Evolutionary conservation across 2,888 invertebrate genomes (phyloP).

Genomic region (Apeira syringaria): DNA sequence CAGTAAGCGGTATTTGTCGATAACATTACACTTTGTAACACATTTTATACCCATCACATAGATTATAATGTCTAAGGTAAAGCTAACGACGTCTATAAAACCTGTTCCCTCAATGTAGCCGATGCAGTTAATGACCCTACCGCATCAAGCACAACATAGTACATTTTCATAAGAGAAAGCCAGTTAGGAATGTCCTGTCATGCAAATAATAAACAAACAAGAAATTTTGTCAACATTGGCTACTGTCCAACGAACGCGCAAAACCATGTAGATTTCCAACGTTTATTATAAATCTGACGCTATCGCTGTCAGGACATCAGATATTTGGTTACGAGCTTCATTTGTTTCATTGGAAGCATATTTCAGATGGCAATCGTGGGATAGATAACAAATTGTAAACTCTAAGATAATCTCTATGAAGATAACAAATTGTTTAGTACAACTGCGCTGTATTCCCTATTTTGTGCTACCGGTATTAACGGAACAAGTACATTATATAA

Average conservation of each 20-base stretch:
- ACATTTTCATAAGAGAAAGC: constrained; percentile 9
- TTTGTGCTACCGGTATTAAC: constrained; percentile 8
- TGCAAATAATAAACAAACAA: constrained; percentile 29
- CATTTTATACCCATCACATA: constrained; percentile 5
- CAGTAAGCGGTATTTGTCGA: not conserved
- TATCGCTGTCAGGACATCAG: constrained; percentile 8
- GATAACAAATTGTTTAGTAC: constrained; percentile 14
- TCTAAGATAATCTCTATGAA: too few species aligned
- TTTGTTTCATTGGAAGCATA: constrained; percentile 12
- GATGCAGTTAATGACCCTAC: constrained; percentile 11
- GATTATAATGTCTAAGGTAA: constrained; percentile 7
- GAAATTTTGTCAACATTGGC: constrained; percentile 40
- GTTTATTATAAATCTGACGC: constrained; percentile 6
- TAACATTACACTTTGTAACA: constrained; percentile 6
- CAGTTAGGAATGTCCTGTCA: constrained; percentile 20
- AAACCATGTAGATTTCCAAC: constrained; percentile 13
- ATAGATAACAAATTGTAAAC: too few species aligned
- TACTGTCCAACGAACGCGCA: constrained; percentile 32
- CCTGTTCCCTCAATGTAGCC: constrained; percentile 11
- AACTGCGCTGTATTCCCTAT: not conserved
- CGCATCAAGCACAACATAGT: constrained; percentile 5
- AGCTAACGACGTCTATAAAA: constrained; percentile 10
- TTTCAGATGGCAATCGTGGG: constrained; percentile 16
- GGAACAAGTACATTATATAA: too few species aligned
- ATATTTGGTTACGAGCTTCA: constrained; percentile 16